Conservation (phyloP, 1,140 invertebrate genomes). For the Halyomorpha halys region DNA sequence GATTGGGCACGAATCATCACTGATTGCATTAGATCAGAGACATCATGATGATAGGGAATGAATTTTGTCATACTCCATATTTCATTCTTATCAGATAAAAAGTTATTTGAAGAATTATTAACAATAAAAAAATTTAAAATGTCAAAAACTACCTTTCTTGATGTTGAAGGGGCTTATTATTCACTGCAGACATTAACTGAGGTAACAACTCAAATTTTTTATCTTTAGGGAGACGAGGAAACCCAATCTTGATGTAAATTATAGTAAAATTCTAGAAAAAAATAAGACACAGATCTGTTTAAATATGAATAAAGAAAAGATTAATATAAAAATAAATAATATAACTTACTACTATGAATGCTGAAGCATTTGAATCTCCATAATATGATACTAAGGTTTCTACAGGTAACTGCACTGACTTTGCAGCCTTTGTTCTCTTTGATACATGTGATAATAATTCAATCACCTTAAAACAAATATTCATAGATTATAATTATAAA, state of each 20-base stretch:
- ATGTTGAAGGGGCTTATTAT: slow-evolving; percentile 66
- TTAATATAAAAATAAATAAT: background rate
- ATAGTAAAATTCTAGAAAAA: slow-evolving; percentile 81
- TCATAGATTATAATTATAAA: background rate
- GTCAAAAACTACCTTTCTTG: slow-evolving; percentile 59
- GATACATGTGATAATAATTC: slow-evolving; percentile 89
- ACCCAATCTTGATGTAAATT: slow-evolving; percentile 88
- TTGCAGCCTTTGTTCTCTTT: slow-evolving; percentile 72
- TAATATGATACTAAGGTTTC: slow-evolving; percentile 72
- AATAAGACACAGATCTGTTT: slow-evolving; percentile 27
- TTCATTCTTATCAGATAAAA: too few species aligned
- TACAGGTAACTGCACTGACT: slow-evolving; percentile 76
- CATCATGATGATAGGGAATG: too few species aligned
- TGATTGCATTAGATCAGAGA: too few species aligned
- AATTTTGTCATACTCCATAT: too few species aligned
- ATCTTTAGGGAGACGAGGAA: slow-evolving; percentile 61
- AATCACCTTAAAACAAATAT: slow-evolving; percentile 56
- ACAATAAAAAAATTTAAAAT: too few species aligned
- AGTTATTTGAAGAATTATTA: too few species aligned
- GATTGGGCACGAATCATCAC: too few species aligned
- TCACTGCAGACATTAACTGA: slow-evolving; percentile 61
- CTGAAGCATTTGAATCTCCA: slow-evolving; percentile 61
- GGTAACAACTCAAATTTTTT: slow-evolving; percentile 69
- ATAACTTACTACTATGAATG: slow-evolving; percentile 67
- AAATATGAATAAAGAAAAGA: background rate